phyloP scores from a whole-genome alignment of 2,888 invertebrate genomes.

The Baccha elongata region DNA sequence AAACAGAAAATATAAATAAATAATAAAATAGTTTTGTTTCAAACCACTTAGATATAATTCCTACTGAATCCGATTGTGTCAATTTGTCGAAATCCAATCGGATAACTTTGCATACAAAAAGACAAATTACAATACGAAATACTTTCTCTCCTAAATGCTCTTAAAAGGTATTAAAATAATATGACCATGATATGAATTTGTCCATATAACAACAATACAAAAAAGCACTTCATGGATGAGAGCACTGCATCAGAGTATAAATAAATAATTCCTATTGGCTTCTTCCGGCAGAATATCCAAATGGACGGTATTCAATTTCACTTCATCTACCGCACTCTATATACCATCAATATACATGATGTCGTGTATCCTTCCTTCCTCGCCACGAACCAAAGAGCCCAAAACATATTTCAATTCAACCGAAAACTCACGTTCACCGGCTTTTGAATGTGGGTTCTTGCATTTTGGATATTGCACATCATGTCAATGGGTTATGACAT shows the following conservation, averaged over 20 bases:
- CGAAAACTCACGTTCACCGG: constrained; percentile 22
- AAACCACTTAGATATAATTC: too few relatives aligned
- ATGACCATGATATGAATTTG: constrained; percentile 5
- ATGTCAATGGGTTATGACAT: constrained; percentile 72
- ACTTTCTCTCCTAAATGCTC: background rate
- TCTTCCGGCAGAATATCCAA: constrained; percentile 40
- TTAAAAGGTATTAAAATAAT: constrained; percentile 29
- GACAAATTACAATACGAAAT: background rate
- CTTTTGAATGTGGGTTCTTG: constrained; percentile 7
- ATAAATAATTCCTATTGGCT: constrained; percentile 57
- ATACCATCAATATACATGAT: background rate
- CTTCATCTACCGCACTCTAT: constrained; percentile 21
- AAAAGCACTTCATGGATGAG: constrained; percentile 37
- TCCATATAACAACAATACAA: constrained; percentile 24
- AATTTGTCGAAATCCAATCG: background rate
- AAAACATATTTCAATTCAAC: constrained; percentile 41
- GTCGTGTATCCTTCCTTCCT: background rate
- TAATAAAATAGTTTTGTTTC: too few relatives aligned
- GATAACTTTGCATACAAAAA: background rate
- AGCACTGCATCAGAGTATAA: constrained; percentile 36
- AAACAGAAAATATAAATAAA: too few relatives aligned
- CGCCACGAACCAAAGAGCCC: background rate
- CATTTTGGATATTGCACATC: constrained; percentile 63
- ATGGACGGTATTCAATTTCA: constrained; percentile 55
- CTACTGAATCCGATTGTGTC: background rate